These are phyloP conservation scores for Apis mellifera DNA, from an alignment of 1,140 invertebrate species.

Conservation along the genomic window DNA sequence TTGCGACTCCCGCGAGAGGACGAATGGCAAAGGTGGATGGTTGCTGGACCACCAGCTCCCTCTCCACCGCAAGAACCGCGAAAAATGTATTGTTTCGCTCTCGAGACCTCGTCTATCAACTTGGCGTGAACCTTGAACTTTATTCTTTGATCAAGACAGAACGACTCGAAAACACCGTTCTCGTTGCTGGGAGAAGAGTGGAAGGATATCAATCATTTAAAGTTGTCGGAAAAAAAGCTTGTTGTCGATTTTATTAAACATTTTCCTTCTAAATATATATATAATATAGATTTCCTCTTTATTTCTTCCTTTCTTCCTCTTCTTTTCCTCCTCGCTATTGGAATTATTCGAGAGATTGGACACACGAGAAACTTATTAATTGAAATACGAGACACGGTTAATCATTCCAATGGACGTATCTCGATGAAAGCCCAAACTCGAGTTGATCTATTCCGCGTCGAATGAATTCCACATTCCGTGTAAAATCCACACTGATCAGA, in stretches of 20 bases:
- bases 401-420: not conserved
- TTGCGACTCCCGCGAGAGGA: constrained; percentile 53
- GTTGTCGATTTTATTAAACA: too few relatives aligned
- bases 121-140: constrained; percentile 47
- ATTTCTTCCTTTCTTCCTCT: too few relatives aligned
- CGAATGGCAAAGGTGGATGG: constrained; percentile 18
- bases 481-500: not conserved
- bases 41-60: not conserved
- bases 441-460: not conserved
- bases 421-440: not conserved
- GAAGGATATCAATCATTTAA: too few relatives aligned
- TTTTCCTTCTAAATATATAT: not conserved
- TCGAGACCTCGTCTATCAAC: constrained; percentile 12
- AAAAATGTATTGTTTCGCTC: constrained; percentile 42
- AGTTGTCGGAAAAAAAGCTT: too few relatives aligned
- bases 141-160: constrained; percentile 4
- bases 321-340: too few relatives aligned
- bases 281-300: not conserved
- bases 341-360: not conserved
- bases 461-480: not conserved
- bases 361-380: too few relatives aligned
- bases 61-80: constrained; percentile 22
- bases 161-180: not conserved
- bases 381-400: not conserved
- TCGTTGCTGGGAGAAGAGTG: too few relatives aligned